A percentile compares a stretch with the other conserved stretches of the same genome.
Conservation (phyloP, 2,113 vertebrate genomes). For the Eublepharis macularius region DNA sequence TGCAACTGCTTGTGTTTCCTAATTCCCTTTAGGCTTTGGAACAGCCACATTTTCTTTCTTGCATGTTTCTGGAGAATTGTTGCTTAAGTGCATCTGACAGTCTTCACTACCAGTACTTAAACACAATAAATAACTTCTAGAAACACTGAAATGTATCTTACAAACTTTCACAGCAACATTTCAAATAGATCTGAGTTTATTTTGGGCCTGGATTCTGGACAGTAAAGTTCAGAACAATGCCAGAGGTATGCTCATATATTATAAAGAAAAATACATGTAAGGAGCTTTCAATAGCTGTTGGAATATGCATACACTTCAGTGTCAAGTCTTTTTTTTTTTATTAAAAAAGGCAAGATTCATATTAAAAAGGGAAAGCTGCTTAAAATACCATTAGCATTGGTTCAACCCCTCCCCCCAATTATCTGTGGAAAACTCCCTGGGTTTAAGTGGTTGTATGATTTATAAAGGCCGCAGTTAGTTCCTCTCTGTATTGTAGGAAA, state of each 20-base stretch:
- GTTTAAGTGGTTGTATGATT: slow-evolving; percentile 2
- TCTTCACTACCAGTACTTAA: slow-evolving; percentile 9
- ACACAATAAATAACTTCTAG: neutral
- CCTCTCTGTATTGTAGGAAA: neutral
- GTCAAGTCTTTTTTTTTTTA: neutral
- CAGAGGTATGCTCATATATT: neutral
- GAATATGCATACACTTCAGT: neutral
- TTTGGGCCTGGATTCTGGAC: neutral
- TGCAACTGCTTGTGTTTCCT: slow-evolving; percentile 11
- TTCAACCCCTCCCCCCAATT: neutral
- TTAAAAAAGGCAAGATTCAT: too few species aligned
- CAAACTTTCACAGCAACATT: slow-evolving; percentile 26
- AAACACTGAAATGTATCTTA: slow-evolving; percentile 11
- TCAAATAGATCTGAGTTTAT: neutral
- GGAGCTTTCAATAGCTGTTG: neutral
- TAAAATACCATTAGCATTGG: neutral
- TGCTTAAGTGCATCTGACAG: slow-evolving; percentile 49
- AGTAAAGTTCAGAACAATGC: neutral
- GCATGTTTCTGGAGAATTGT: slow-evolving; percentile 47
- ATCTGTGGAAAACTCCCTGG: neutral
- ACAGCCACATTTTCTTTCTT: neutral
- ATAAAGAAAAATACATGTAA: neutral
- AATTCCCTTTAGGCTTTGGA: slow-evolving; percentile 50
- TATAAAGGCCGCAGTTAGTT: neutral
- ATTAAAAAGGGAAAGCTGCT: slow-evolving; percentile 1